Evolutionary conservation across 2,888 invertebrate genomes (phyloP).

Genomic region (Prionchulus punctatus): DNA sequence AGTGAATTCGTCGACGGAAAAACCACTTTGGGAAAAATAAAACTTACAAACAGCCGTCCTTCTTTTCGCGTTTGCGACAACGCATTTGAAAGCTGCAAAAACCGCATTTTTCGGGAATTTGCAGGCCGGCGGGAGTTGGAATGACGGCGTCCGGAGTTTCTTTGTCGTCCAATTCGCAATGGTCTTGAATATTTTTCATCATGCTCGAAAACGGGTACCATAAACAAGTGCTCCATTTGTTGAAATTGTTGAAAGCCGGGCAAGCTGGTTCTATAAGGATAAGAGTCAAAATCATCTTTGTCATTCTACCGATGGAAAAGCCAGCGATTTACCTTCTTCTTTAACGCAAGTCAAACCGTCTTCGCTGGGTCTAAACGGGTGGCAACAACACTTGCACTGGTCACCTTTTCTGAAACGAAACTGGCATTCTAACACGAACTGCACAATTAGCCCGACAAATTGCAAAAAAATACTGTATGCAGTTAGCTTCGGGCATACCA

Average conservation of each 20-base stretch:
- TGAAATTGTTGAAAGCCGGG: neutral
- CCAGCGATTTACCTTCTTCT: neutral
- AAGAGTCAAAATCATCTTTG: too few relatives aligned
- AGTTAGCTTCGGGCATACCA: conserved; percentile 4
- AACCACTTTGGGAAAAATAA: neutral
- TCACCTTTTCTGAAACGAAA: conserved; percentile 2
- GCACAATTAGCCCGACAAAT: too few relatives aligned
- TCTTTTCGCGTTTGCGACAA: conserved; percentile 5
- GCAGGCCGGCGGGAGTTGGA: neutral
- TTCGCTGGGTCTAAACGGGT: conserved; percentile 8
- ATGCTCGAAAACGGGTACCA: conserved; percentile 6
- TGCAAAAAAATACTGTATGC: conserved; percentile 5
- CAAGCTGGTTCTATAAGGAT: conserved; percentile 2
- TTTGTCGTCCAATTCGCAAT: conserved; percentile 7
- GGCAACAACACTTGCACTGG: conserved; percentile 12
- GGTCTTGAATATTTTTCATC: neutral
- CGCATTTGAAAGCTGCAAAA: conserved; percentile 6
- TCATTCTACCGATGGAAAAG: too few relatives aligned
- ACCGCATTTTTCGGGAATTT: conserved; percentile 7
- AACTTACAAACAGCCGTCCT: conserved; percentile 8
- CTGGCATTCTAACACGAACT: too few relatives aligned
- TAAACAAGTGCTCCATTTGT: conserved; percentile 9
- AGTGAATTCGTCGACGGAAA: too few relatives aligned
- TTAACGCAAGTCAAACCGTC: conserved; percentile 6
- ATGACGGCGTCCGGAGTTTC: neutral